These are phyloP conservation scores for Vulpes lagopus DNA, from an alignment of 2,113 vertebrate genomes.

Conservation along the genomic window DNA sequence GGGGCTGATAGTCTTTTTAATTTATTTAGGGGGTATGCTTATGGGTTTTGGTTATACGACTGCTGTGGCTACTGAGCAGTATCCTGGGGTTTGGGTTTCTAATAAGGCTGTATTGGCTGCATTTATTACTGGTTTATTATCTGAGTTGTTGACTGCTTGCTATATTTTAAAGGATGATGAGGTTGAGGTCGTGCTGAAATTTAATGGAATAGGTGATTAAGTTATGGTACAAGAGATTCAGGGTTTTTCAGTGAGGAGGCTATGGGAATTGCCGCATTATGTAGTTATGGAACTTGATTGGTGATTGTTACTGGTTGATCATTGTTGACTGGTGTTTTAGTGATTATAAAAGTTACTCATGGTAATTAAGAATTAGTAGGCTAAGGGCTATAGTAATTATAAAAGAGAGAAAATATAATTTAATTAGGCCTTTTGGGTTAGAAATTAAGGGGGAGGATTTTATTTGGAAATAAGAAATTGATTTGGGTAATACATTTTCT, in stretches of 20 bases:
- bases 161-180: not conserved
- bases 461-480: not conserved
- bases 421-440: not conserved
- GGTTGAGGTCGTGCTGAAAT: not conserved
- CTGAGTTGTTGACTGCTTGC: not conserved
- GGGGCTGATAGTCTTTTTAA: no score
- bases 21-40: no score
- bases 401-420: not conserved
- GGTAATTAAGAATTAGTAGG: not conserved
- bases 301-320: not conserved
- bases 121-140: not conserved
- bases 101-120: not conserved
- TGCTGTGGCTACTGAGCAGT: not conserved
- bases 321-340: not conserved
- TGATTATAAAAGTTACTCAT: not conserved
- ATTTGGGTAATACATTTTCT: not conserved
- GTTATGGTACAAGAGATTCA: not conserved
- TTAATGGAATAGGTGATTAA: not conserved
- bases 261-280: not conserved
- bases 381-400: not conserved
- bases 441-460: not conserved
- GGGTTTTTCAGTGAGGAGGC: not conserved
- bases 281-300: not conserved
- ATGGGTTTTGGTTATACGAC: not conserved
- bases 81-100: not conserved